These are phyloP conservation scores for Hydrocynus forskahlii DNA, from an alignment of 2,797 vertebrate species.

Conservation along the genomic window DNA sequence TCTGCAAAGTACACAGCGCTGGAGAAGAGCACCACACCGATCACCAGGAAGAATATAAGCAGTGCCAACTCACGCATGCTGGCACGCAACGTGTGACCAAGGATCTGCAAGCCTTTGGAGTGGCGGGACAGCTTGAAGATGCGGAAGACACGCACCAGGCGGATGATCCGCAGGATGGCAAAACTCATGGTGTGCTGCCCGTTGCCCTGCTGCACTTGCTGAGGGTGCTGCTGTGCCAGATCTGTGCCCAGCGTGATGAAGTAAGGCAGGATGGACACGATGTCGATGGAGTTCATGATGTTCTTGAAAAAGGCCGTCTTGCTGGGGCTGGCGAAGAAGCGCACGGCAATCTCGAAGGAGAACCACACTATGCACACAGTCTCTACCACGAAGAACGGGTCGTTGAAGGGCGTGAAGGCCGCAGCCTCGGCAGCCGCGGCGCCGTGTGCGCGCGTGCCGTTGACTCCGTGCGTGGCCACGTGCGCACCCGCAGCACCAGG, in stretches of 20 bases:
- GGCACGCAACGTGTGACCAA: slow-evolving; percentile 95
- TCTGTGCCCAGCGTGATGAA: slow-evolving; percentile 98
- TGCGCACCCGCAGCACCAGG: slow-evolving; percentile 65
- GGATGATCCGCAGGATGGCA: slow-evolving; percentile 96
- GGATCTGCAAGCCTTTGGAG: slow-evolving; percentile 98
- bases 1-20: slow-evolving; percentile 98
- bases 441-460: slow-evolving; percentile 61
- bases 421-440: not conserved
- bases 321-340: slow-evolving; percentile 96
- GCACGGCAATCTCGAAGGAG: slow-evolving; percentile 96
- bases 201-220: slow-evolving; percentile 71
- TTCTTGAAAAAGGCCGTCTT: slow-evolving; percentile 96
- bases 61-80: slow-evolving; percentile 98
- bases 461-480: slow-evolving; percentile 76
- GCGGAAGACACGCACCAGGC: slow-evolving; percentile 95
- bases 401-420: slow-evolving; percentile 90
- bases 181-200: slow-evolving; percentile 97
- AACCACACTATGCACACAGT: slow-evolving; percentile 99
- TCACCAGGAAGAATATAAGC: slow-evolving; percentile 98
- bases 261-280: slow-evolving; percentile 99
- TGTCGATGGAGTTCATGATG: slow-evolving; percentile 99
- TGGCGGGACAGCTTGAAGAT: slow-evolving; percentile 98
- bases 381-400: slow-evolving; percentile 98
- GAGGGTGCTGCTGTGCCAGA: slow-evolving; percentile 83
- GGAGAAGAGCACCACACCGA: slow-evolving; percentile 98